phyloP scores from a whole-genome alignment of 2,888 invertebrate genomes.

The Oligia latruncula region DNA sequence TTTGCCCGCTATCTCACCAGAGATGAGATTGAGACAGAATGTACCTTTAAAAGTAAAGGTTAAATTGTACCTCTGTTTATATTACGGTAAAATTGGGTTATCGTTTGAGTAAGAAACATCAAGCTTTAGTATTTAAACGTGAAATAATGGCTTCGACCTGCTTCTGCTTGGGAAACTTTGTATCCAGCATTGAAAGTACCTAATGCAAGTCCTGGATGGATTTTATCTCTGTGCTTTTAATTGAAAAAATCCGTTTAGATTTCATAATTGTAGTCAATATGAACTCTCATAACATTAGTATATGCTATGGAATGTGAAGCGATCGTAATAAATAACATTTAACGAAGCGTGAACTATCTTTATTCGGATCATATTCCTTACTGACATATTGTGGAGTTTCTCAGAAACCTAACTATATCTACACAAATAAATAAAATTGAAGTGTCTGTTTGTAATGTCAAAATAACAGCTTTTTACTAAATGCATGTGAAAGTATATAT shows the following conservation, averaged over 20 bases:
- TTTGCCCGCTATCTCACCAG: background rate
- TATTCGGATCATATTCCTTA: slow-evolving; percentile 20
- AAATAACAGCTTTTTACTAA: too few species aligned
- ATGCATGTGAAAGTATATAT: too few species aligned
- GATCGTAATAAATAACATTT: slow-evolving; percentile 11
- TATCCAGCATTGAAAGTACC: background rate
- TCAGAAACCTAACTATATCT: background rate
- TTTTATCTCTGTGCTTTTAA: background rate
- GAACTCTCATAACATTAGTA: background rate
- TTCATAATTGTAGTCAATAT: background rate
- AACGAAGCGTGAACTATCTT: slow-evolving; percentile 17
- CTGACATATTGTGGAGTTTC: slow-evolving; percentile 17
- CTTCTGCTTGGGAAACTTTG: background rate
- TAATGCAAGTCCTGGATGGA: too few species aligned
- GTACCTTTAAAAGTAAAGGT: background rate
- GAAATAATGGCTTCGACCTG: slow-evolving; percentile 16
- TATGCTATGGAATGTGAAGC: slow-evolving; percentile 4
- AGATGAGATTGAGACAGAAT: too few species aligned
- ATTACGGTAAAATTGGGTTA: background rate
- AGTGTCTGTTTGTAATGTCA: too few species aligned
- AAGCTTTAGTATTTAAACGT: background rate
- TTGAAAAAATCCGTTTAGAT: background rate
- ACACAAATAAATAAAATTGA: too few species aligned
- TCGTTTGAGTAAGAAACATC: background rate
- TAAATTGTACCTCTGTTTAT: background rate